Base-by-base conservation (phyloP, 2,797 vertebrate genomes). In the Sparus aurata region DNA sequence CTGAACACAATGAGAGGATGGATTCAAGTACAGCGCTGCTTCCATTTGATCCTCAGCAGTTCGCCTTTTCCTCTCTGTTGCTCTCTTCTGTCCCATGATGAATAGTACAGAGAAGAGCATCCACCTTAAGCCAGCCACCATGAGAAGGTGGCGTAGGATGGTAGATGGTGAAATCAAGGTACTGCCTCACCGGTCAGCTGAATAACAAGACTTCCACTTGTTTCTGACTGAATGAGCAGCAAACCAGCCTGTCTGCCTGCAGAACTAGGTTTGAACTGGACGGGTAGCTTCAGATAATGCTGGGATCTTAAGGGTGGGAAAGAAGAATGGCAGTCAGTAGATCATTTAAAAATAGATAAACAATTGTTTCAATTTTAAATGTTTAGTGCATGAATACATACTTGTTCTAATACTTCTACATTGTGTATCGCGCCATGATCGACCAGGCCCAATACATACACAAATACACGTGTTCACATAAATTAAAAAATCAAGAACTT, bases 281-380 rank as follows among this genome's bases (percentile, higher is more conserved):
- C 96, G 0, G 98, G 98, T 34, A 99, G 95, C 75, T 98, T 98
- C 94, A 99, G 97, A 85, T 97, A 99, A 91, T 99, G 98, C 78
- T 96, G 96, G 7, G 96, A 95, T 88, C 98, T 99, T 90, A 83
- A 11, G 30, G n/a, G 55, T 1, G 3, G 82, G 84, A 77, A 16
- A 75, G 80, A 53, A 72, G 0, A 63, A 50, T 0, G 0, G 54
- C 13, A 23, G 34, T 18, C 13, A 23, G 34, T 18, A 38, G 13
- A 13, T 1, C 46, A 8, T 41, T 2, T n/a, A 49, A 3, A 47
- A 17, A 59, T 6, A 27, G 7, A 20, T 22, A 25, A 3, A 61
- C 23, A 54, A 67, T 38, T 1, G 18, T 49, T 75, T 49, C 13
- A 20, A 66, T 66, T 58, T 66, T 17, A 79, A 74, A 65, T 64